These are phyloP conservation scores for Cepaea nemoralis DNA, from an alignment of 1,140 invertebrate species.

Conservation along the genomic window DNA sequence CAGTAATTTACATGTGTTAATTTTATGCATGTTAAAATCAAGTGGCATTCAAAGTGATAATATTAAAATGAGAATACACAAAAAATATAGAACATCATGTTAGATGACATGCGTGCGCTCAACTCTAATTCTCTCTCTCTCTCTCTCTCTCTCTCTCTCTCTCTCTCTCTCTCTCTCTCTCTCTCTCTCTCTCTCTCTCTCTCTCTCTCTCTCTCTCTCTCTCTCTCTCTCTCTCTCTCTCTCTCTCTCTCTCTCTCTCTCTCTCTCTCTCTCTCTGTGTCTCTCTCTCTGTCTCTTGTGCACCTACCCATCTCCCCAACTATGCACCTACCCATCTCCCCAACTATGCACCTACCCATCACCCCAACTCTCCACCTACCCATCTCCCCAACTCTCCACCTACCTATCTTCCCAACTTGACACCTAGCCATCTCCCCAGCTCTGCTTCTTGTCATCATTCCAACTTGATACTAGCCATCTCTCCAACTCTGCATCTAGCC, in stretches of 20 bases:
- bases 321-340: background rate
- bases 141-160: background rate
- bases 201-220: conserved; percentile 22
- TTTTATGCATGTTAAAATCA: too few relatives aligned
- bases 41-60: too few relatives aligned
- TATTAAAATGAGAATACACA: too few relatives aligned
- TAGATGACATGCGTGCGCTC: too few relatives aligned
- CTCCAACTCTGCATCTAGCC: too few relatives aligned
- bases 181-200: background rate
- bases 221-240: conserved; percentile 10
- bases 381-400: background rate
- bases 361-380: too few relatives aligned
- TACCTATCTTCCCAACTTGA: background rate
- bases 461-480: too few relatives aligned
- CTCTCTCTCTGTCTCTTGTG: background rate
- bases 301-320: too few relatives aligned
- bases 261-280: conserved; percentile 7
- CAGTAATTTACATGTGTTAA: too few relatives aligned
- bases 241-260: conserved; percentile 16
- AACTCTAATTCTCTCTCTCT: background rate
- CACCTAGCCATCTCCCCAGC: too few relatives aligned
- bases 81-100: too few relatives aligned
- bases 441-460: too few relatives aligned
- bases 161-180: background rate
- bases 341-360: background rate